Evolutionary conservation across 2,113 vertebrate genomes (phyloP).

Genomic region (Erythrocercus mccallii): DNA sequence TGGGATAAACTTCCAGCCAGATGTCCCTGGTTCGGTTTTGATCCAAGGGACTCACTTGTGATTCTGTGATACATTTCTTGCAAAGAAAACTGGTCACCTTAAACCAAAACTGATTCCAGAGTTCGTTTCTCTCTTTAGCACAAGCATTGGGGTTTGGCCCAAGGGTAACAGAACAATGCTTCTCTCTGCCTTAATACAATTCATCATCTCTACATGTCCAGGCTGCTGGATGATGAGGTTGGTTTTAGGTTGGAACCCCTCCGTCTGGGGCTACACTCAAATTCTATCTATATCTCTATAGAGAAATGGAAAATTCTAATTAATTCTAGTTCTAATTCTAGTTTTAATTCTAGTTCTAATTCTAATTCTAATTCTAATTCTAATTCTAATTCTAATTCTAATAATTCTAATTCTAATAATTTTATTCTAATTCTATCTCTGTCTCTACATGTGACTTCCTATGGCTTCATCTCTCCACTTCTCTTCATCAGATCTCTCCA

Average conservation of each 20-base stretch:
- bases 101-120: not conserved
- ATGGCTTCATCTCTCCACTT: not conserved
- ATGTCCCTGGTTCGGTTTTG: not conserved
- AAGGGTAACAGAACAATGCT: not conserved
- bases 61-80: not conserved
- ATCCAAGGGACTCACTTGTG: not conserved
- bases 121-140: not conserved
- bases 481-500: not conserved
- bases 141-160: not conserved
- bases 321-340: not conserved
- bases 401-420: not conserved
- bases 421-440: not conserved
- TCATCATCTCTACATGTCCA: not conserved
- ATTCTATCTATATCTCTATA: fast-evolving
- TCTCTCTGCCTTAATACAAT: not conserved
- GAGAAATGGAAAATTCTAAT: not conserved
- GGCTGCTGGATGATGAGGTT: not conserved
- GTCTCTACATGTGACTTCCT: not conserved
- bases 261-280: not conserved
- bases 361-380: not conserved
- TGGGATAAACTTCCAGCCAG: not conserved
- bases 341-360: not conserved
- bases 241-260: not conserved
- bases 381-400: not conserved
- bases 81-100: not conserved